Conservation (phyloP, 2,797 vertebrate genomes). For the Eulemur coronatus region DNA sequence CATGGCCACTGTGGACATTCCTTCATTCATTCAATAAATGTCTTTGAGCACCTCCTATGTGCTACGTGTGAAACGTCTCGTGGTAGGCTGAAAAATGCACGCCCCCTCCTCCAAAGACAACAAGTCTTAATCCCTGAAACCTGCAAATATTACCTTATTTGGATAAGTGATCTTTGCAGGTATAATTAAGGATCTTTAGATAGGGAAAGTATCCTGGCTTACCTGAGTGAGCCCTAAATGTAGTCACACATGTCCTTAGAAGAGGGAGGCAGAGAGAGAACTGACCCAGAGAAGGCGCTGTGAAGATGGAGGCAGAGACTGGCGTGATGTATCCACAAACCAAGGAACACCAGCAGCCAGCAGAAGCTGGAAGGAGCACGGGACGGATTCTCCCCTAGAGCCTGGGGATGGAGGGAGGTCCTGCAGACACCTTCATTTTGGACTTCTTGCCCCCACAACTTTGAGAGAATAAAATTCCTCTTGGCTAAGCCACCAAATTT, state of each 20-base stretch:
- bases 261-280: neutral
- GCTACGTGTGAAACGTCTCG: neutral
- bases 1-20: neutral
- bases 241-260: neutral
- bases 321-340: neutral
- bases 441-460: neutral
- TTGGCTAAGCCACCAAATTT: neutral
- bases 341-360: neutral
- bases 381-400: neutral
- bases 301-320: neutral
- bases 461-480: neutral
- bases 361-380: neutral
- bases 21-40: neutral
- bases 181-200: neutral
- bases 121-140: neutral
- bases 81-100: neutral
- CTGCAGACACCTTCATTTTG: neutral
- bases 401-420: neutral
- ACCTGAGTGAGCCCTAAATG: neutral
- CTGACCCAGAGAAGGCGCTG: neutral
- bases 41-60: neutral
- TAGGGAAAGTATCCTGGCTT: neutral
- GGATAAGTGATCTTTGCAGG: neutral
- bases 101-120: neutral
- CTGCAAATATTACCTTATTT: neutral